Conservation (phyloP, 2,888 invertebrate species). For the Serripes groenlandicus region DNA sequence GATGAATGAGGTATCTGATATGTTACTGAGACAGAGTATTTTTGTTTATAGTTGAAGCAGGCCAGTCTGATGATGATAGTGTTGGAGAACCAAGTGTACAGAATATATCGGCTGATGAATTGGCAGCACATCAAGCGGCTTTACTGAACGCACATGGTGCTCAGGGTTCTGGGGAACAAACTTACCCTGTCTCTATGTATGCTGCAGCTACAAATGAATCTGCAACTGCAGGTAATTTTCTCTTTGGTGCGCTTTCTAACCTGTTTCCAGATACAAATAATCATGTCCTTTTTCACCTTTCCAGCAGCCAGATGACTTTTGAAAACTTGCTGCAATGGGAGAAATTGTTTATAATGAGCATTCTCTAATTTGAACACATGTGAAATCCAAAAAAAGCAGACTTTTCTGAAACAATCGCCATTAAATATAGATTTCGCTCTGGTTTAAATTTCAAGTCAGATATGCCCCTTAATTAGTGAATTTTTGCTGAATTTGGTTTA, state of each 20-base stretch:
- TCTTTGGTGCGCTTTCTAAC: no score
- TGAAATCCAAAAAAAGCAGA: no score
- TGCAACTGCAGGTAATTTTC: conserved; percentile 47
- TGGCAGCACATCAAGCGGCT: conserved; percentile 31
- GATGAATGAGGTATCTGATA: no score
- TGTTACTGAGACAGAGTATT: neutral
- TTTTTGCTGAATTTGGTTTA: no score
- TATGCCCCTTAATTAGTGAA: no score
- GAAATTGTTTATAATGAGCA: neutral
- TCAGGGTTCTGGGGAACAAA: conserved; percentile 41
- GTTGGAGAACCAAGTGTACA: conserved; percentile 40
- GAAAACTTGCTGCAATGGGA: neutral
- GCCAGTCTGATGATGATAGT: conserved; percentile 65
- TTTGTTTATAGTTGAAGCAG: conserved; percentile 51
- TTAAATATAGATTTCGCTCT: no score
- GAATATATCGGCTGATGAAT: conserved; percentile 36
- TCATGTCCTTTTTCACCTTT: neutral
- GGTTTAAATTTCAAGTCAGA: no score
- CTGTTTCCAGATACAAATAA: no score
- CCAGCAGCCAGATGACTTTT: neutral
- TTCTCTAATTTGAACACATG: neutral
- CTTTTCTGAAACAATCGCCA: neutral
- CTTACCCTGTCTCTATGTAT: conserved; percentile 62
- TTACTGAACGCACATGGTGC: conserved; percentile 39
- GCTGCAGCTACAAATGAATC: conserved; percentile 44